Conservation (phyloP, 2,888 invertebrate genomes). For the Drosophila melanosoma region DNA sequence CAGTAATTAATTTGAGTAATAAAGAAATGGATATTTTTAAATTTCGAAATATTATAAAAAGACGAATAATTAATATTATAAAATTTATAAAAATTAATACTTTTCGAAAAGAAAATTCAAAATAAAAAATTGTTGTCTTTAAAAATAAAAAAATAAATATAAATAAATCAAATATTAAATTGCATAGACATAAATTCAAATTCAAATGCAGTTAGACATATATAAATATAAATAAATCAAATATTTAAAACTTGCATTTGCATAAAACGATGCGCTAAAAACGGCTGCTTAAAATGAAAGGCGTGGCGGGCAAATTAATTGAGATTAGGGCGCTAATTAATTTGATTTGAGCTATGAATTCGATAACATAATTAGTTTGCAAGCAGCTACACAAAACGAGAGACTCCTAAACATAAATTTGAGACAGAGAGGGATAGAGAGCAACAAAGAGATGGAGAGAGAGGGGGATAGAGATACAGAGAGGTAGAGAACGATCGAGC, state of each 20-base stretch:
- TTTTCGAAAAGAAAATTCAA: neutral
- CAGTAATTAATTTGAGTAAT: neutral
- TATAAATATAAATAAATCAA: constrained; percentile 41
- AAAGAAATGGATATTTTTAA: neutral
- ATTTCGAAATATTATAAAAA: neutral
- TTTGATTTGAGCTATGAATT: constrained; percentile 8
- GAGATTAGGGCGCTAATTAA: constrained; percentile 11
- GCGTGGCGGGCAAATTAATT: constrained; percentile 41
- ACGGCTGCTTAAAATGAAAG: constrained; percentile 52
- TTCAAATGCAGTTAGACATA: constrained; percentile 80
- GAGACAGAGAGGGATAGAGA: constrained; percentile 1
- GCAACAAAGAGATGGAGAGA: neutral
- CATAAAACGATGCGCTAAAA: constrained; percentile 34
- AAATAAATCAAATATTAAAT: constrained; percentile 51
- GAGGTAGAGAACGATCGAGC: constrained; percentile 19
- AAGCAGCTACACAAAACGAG: constrained; percentile 72
- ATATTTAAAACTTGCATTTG: constrained; percentile 45
- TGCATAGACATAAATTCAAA: constrained; percentile 63
- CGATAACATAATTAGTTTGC: constrained; percentile 40
- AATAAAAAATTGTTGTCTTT: neutral
- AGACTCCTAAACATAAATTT: constrained; percentile 35
- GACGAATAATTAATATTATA: neutral
- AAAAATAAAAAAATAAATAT: constrained; percentile 25
- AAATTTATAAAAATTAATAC: neutral
- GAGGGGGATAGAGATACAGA: constrained; percentile 2